Base-by-base conservation (phyloP, 2,113 vertebrate genomes). In the Rhabdornis inornatus region DNA sequence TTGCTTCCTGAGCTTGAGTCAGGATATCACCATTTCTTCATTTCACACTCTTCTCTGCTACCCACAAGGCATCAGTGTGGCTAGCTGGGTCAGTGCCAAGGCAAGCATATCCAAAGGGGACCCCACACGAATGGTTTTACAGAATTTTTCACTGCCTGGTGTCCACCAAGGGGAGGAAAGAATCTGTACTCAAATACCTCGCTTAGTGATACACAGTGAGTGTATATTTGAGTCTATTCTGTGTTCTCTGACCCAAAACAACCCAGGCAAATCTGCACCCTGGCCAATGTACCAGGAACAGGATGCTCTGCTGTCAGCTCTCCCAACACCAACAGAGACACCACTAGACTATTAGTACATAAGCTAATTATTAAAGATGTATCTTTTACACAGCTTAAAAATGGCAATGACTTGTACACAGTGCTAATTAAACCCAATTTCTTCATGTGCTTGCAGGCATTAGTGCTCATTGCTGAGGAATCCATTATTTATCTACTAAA, bases 101-200 rank as follows among this genome's bases (percentile, higher is more conserved):
- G 37, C 13, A 27, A 71, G 2, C 7, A 37, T 10, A 57, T 30
- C 2, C 2, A 68, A 47, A 59, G 27, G n/a, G 12, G 15, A 70
- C 24, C 18, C 33, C 44, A 63, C 20, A 27, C 0, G 0, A 28
- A 25, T 0, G 0, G 4, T 70, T 74, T 70, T 24, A 50, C 27
- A 66, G 49, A 55, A 45, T 24, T 44, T 24, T 63, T 78, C 52
- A 31, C 11, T 64, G 24, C 6, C 6, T 64, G 27, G 22, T 82
- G 6, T 77, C 31, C 15, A 20, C 13, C 2, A 4, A 77, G 3
- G 4, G 11, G 3, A 53, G 23, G 30, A 40, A 83, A 45, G 47
- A 49, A 15, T 17, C 44, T 33, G 13, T 52, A 31, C 27, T 74
- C 55, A 44, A 87, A 57, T 39, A 55, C 24, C 63, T 80, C 4